Conservation (phyloP, 2,113 vertebrate genomes). For the Scophthalmus maximus region DNA sequence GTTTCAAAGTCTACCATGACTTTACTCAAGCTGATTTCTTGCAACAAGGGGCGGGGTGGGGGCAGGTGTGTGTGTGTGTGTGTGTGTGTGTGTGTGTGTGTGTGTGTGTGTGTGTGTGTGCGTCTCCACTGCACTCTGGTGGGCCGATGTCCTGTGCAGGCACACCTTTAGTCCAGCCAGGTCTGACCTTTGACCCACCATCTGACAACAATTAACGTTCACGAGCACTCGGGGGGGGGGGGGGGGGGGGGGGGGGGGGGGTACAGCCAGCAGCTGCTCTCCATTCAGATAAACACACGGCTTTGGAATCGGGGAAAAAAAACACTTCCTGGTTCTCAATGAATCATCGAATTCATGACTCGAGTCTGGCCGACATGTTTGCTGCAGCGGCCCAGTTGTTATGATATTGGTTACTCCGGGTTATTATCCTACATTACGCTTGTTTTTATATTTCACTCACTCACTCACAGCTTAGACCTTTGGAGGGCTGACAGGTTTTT, state of each 20-base stretch:
- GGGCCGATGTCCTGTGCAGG: conserved; percentile 24
- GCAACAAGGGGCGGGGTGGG: neutral
- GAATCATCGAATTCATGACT: conserved; percentile 29
- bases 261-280: conserved; percentile 54
- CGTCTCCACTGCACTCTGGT: too few species aligned
- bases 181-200: conserved; percentile 59
- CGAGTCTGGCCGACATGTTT: conserved; percentile 24
- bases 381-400: neutral
- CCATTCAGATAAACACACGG: conserved; percentile 69
- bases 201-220: conserved; percentile 69
- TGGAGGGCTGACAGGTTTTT: conserved; percentile 8
- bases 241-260: conserved; percentile 22
- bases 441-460: conserved; percentile 23
- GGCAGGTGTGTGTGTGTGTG: conserved; percentile 64
- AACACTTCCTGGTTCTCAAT: conserved; percentile 48
- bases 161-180: conserved; percentile 57
- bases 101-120: too few species aligned
- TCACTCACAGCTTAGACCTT: too few species aligned
- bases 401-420: neutral
- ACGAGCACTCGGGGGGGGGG: too few species aligned
- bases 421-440: conserved; percentile 11
- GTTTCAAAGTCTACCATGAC: conserved; percentile 56
- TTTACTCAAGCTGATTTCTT: conserved; percentile 50
- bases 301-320: neutral
- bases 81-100: conserved; percentile 52